These are phyloP conservation scores for Oophaga pumilio DNA, from an alignment of 2,113 vertebrate species.

Conservation along the genomic window DNA sequence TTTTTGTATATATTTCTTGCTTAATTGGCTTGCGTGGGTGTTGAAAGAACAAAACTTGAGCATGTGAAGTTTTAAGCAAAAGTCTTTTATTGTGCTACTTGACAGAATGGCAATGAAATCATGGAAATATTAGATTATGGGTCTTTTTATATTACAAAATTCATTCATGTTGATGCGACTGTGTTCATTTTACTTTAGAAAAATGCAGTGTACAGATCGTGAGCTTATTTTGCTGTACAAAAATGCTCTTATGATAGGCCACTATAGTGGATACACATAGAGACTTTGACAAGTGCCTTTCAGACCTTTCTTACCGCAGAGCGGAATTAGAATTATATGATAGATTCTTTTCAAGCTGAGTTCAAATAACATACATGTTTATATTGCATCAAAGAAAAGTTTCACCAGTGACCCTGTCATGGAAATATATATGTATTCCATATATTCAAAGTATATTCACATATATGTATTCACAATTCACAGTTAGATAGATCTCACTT, in stretches of 20 bases:
- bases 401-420: not conserved
- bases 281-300: not conserved
- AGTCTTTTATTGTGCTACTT: not conserved
- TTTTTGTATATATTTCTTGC: not conserved
- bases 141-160: not conserved
- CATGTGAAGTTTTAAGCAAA: conserved; percentile 1
- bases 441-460: too few relatives aligned
- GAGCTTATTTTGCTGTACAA: not conserved
- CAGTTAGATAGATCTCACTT: too few relatives aligned
- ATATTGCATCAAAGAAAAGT: not conserved
- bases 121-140: conserved; percentile 11
- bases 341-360: too few relatives aligned
- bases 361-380: not conserved
- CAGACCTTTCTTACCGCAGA: not conserved
- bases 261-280: not conserved
- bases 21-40: conserved; percentile 12
- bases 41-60: not conserved
- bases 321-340: not conserved
- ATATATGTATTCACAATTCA: too few relatives aligned
- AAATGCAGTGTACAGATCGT: not conserved
- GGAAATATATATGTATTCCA: too few relatives aligned
- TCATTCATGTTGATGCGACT: not conserved
- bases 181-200: not conserved
- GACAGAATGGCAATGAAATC: not conserved
- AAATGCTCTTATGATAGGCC: not conserved